These are phyloP conservation scores for Hymenopus coronatus DNA, from an alignment of 2,888 invertebrate species.

Conservation along the genomic window DNA sequence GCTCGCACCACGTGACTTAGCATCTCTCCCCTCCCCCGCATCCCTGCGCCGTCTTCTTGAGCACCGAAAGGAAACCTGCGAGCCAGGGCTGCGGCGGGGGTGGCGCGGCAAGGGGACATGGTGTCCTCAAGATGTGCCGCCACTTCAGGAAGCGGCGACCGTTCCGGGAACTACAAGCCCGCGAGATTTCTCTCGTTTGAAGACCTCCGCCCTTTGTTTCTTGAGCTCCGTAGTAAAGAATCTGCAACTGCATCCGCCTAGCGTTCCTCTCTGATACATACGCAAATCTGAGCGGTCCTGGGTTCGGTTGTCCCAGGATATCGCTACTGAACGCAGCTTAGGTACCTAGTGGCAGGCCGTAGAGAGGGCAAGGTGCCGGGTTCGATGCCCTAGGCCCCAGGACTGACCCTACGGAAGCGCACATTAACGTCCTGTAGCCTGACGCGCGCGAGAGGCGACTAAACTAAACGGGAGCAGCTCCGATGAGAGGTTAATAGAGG, in stretches of 20 bases:
- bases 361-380: neutral
- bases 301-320: neutral
- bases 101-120: neutral
- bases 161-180: neutral
- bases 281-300: neutral
- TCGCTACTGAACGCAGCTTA: no score
- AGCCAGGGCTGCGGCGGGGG: neutral
- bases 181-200: neutral
- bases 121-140: neutral
- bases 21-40: neutral
- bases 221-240: neutral
- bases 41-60: neutral
- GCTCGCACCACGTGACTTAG: conserved; percentile 4
- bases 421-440: neutral
- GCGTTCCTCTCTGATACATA: neutral
- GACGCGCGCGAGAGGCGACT: neutral
- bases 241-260: neutral
- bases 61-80: neutral
- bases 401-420: neutral
- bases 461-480: neutral
- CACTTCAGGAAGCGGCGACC: neutral
- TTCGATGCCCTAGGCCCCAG: neutral
- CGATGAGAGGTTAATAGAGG: neutral
- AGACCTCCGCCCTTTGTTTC: neutral
- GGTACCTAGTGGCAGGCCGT: no score